Evolutionary conservation across 2,113 vertebrate genomes (phyloP).

Genomic region (Psittacus erithacus): DNA sequence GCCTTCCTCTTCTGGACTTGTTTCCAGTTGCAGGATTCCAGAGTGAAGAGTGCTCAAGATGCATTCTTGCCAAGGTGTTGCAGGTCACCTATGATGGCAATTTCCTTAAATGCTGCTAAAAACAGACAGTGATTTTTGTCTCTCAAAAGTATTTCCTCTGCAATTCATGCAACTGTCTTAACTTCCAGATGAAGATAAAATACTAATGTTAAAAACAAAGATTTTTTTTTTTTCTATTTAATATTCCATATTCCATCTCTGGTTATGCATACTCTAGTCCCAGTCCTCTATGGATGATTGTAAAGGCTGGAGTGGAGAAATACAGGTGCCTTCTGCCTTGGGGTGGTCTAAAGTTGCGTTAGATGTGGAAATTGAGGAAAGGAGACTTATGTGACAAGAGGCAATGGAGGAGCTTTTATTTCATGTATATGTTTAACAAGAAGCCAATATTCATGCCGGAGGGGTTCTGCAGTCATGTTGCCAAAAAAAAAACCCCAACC

Average conservation of each 20-base stretch:
- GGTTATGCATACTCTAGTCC: neutral
- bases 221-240: neutral
- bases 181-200: neutral
- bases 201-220: neutral
- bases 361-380: neutral
- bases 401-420: neutral
- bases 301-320: neutral
- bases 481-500: too few species aligned
- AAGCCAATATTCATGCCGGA: neutral
- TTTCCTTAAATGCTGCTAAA: neutral
- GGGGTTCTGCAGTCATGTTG: neutral
- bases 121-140: neutral
- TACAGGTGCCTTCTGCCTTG: neutral
- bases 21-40: neutral
- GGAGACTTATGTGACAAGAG: neutral
- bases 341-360: neutral
- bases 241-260: neutral
- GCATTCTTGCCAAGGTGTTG: fast-evolving
- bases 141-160: neutral
- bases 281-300: neutral
- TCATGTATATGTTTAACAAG: neutral
- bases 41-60: too few species aligned
- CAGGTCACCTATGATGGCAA: fast-evolving
- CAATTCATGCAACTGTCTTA: neutral
- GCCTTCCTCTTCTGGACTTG: neutral